These are phyloP conservation scores for Linnaemya vulpina DNA, from an alignment of 2,888 invertebrate species.

Conservation along the genomic window DNA sequence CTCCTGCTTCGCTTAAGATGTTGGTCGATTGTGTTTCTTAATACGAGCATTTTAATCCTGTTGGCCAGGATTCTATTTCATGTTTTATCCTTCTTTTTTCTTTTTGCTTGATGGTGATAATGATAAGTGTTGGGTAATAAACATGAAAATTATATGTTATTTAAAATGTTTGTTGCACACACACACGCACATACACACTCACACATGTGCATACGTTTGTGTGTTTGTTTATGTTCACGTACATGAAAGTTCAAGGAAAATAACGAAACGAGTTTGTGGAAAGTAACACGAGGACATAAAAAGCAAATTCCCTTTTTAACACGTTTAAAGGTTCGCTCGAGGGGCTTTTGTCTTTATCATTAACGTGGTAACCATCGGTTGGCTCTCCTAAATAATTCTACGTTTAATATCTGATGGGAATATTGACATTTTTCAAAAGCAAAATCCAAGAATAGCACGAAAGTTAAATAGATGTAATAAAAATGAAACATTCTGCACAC, in stretches of 20 bases:
- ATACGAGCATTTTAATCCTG: conserved; percentile 17
- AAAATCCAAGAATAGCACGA: neutral
- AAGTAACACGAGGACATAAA: conserved; percentile 18
- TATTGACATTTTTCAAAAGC: conserved; percentile 51
- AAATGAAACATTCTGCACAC: neutral
- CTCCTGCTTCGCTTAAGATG: conserved; percentile 44
- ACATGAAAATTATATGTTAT: conserved; percentile 69
- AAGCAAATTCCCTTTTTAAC: conserved; percentile 37
- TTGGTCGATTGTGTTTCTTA: conserved; percentile 37
- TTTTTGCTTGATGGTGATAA: conserved; percentile 61
- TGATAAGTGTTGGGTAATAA: conserved; percentile 70
- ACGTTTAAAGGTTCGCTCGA: conserved; percentile 45
- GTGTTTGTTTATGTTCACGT: conserved; percentile 15
- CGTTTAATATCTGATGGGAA: conserved; percentile 57
- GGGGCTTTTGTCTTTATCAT: conserved; percentile 39
- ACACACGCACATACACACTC: neutral
- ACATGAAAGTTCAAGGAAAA: neutral
- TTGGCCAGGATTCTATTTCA: no score
- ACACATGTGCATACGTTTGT: neutral
- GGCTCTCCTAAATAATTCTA: conserved; percentile 42
- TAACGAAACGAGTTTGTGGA: no score
- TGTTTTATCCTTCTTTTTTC: neutral
- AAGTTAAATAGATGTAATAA: conserved; percentile 19
- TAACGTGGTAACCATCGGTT: conserved; percentile 44
- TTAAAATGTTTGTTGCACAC: conserved; percentile 49